Base-by-base conservation (phyloP, 2,888 invertebrate genomes). In the Lycaena phlaeas region DNA sequence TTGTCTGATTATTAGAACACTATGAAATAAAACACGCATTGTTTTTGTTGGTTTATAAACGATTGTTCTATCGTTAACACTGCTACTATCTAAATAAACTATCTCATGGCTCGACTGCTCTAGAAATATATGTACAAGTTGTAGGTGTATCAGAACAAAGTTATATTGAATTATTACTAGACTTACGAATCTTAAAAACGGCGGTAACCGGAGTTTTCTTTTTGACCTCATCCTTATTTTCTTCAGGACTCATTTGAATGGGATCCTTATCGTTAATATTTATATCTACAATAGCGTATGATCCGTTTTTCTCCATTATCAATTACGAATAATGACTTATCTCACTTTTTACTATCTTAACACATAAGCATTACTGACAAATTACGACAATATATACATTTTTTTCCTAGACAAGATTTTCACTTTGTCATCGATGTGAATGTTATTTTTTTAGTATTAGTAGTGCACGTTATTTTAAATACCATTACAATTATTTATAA, bases 121-220 rank as follows among this genome's bases (percentile, higher is more conserved):
- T 29, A 4, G 4, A 15, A 29, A 9, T 29, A n/a, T n/a, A n/a
- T n/a, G n/a, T n/a, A 25, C n/a, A n/a, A n/a, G n/a, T n/a, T n/a
- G n/a, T n/a, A n/a, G n/a, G n/a, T n/a, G n/a, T n/a, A 25, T n/a
- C 10, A 14, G 14, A 14, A 4, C 4, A 14, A 29, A 7, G 7
- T 9, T 4, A 14, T 14, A n/a, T 9, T 29, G 9, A 14, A 10
- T 10, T 14, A 22, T 15, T 34, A 37, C 34, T 27, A 44, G 49
- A 78, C 81, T 81, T 71, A 82, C 82, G 72, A 57, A 73, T 69
- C 60, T 74, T 72, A 46, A 79, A 62, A 42, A 78, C 64, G 15
- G 73, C 71, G 34, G 64, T 64, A 45, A 73, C 64, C 10, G 69
- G 60, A 7, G 18, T 34, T 2, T 57, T 52, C 42, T 57, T 55